Evolutionary conservation across 2,113 vertebrate genomes (phyloP).

Genomic region (Nycticryphes semicollaris): DNA sequence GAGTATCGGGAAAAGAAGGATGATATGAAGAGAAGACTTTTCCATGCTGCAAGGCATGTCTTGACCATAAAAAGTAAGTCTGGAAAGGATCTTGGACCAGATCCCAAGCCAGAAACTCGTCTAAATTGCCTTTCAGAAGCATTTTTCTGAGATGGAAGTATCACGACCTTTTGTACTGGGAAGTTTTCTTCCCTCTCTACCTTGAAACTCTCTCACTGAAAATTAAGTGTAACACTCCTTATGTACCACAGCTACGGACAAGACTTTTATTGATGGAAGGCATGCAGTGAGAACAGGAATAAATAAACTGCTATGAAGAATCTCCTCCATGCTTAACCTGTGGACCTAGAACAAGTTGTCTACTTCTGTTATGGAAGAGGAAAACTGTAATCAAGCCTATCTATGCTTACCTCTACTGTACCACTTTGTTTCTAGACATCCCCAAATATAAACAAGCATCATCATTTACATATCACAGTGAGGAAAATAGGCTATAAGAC

Average conservation of each 20-base stretch:
- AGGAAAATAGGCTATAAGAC: neutral
- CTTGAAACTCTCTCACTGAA: neutral
- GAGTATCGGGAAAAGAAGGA: neutral
- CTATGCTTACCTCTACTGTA: neutral
- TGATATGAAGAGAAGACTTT: neutral
- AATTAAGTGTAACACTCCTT: neutral
- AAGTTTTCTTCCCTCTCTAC: neutral
- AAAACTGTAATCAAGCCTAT: neutral
- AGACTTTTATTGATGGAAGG: neutral
- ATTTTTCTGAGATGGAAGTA: neutral
- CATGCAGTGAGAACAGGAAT: neutral
- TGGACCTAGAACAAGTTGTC: neutral
- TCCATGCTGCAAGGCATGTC: neutral
- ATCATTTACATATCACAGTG: neutral
- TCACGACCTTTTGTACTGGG: neutral
- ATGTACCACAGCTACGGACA: neutral
- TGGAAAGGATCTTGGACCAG: neutral
- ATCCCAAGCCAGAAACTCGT: neutral
- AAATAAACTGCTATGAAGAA: neutral
- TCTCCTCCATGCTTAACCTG: neutral
- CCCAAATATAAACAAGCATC: too few relatives aligned
- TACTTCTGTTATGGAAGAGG: neutral
- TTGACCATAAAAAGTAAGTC: neutral
- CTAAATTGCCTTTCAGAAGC: neutral
- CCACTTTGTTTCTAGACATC: neutral